Conservation (phyloP, 2,888 invertebrate genomes). For the Abrostola triplasia region DNA sequence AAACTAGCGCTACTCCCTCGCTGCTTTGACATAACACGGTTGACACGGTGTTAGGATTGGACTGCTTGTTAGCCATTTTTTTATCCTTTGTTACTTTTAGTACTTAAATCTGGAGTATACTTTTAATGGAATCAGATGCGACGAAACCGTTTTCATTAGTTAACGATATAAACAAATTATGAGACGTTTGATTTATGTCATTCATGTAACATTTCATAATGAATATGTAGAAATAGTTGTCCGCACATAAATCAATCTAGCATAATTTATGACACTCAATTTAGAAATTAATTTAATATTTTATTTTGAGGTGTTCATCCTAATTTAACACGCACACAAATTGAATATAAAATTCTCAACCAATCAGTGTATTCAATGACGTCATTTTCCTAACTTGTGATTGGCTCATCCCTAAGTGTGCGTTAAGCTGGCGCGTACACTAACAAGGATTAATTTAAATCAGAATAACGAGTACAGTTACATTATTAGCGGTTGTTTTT, state of each 20-base stretch:
- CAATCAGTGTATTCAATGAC: slow-evolving; percentile 30
- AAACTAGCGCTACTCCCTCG: background rate
- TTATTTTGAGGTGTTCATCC: background rate
- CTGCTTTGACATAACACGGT: background rate
- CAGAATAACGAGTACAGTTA: slow-evolving; percentile 23
- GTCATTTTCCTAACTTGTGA: slow-evolving; percentile 21
- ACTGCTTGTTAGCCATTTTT: background rate
- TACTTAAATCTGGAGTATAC: too few species aligned
- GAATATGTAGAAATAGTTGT: too few species aligned
- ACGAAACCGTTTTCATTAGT: too few species aligned
- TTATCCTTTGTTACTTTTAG: too few species aligned
- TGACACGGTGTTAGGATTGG: slow-evolving; percentile 7
- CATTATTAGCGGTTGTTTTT: slow-evolving; percentile 14
- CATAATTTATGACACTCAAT: background rate
- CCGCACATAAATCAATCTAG: background rate
- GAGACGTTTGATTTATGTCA: too few species aligned
- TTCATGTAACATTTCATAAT: too few species aligned
- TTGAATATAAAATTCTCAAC: background rate
- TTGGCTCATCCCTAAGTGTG: slow-evolving; percentile 28
- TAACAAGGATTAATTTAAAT: slow-evolving; percentile 39
- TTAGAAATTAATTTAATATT: slow-evolving; percentile 6
- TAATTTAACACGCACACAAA: slow-evolving; percentile 3
- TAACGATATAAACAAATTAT: too few species aligned
- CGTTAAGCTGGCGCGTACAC: slow-evolving; percentile 22
- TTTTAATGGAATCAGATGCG: too few species aligned